Evolutionary conservation across 2,113 vertebrate genomes (phyloP), one percentile per base, ranked within the genome.

Genomic region (Penelope pileata): DNA sequence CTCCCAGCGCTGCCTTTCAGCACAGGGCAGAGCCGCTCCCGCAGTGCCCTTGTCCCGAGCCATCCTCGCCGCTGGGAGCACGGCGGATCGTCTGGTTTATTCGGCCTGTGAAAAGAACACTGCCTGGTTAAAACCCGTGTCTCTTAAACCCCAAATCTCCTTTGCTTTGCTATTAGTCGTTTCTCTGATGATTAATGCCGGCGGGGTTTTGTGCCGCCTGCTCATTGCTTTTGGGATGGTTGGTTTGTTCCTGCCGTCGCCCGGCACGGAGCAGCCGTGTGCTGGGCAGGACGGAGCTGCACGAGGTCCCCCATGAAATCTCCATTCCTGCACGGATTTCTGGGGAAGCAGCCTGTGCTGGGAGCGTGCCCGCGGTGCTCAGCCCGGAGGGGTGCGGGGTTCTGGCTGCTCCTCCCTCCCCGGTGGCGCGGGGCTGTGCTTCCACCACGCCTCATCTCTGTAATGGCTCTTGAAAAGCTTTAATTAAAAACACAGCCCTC

Each of bases 401-500:
- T 16, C 53, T 7, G 53, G 53, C 34, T 17, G 30, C 19, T 36
- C 36, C 42, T 36, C 67, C 60, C 53, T 23, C 47, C 12, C n/a
- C n/a, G n/a, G 16, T 36, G 34, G 23, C 23, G 16, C 45, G 24
- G 29, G 32, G 59, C 16, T 70, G 92, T 7, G 36, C 0, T 80
- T 90, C 72, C n/a, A n/a, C 83, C 29, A 3, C 22, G 10, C 36
- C 81, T 45, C 38, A 2, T 58, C 74, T 78, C 86, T 23, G 83
- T 14, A 78, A 75, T 73, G 91, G 86, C 93, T 93, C 85, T 96
- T 94, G 87, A 96, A 95, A 95, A 67, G 91, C 78, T 76, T 85
- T 90, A 90, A 96, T 96, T 94, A 91, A 94, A 94, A 95, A 74
- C 74, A 83, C 92, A 83, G 53, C 85, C 88, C 64, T 81, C 62